Percentiles rank a stretch among this genome's conserved stretches.
phyloP scores from a whole-genome alignment of 2,888 invertebrate species.

The Cyclophora punctaria region DNA sequence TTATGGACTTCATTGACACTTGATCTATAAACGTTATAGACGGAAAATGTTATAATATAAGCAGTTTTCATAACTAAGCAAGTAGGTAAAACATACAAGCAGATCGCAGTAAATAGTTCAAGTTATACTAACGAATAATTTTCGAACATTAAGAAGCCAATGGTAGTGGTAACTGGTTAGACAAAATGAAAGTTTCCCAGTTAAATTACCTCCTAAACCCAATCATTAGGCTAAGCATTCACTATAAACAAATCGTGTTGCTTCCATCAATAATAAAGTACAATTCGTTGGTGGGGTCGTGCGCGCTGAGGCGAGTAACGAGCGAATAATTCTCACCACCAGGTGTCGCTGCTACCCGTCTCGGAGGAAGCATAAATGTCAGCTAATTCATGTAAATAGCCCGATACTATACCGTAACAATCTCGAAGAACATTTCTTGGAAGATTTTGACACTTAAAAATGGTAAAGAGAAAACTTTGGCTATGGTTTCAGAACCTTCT shows the following conservation, averaged over 20 bases:
- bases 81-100: too few relatives aligned
- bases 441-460: neutral
- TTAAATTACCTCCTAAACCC: too few relatives aligned
- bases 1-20: too few relatives aligned
- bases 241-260: too few relatives aligned
- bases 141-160: too few relatives aligned
- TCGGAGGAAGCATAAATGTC: conserved; percentile 67
- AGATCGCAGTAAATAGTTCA: too few relatives aligned
- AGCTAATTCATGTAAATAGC: conserved; percentile 71
- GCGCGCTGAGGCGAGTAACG: conserved; percentile 64
- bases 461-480: conserved; percentile 4
- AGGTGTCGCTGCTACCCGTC: conserved; percentile 67
- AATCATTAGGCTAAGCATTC: neutral
- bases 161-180: too few relatives aligned
- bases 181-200: too few relatives aligned
- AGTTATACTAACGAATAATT: too few relatives aligned
- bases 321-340: conserved; percentile 64
- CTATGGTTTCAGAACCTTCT: neutral
- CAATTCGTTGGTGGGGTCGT: conserved; percentile 27
- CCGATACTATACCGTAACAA: conserved; percentile 34
- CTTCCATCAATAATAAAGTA: conserved; percentile 34
- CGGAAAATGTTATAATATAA: too few relatives aligned
- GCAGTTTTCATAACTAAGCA: too few relatives aligned
- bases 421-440: conserved; percentile 31
- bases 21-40: too few relatives aligned